Conservation (phyloP, 1,140 invertebrate genomes). For the Eumaeus atala region DNA sequence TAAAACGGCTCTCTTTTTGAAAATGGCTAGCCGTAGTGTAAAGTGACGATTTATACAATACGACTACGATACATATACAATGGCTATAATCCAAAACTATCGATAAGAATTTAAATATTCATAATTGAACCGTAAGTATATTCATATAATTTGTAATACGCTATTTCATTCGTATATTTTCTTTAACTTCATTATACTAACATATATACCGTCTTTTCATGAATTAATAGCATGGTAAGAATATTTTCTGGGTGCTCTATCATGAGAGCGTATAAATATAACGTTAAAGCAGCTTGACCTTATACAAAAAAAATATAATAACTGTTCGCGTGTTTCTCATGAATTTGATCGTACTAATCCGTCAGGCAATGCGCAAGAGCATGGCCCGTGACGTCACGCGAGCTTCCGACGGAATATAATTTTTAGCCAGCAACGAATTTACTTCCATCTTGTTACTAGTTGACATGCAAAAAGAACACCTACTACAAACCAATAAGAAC, state of each 20-base stretch:
- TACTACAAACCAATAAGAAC: slow-evolving; percentile 17
- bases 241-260: slow-evolving; percentile 1
- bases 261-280: background rate
- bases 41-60: no score
- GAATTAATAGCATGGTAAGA: slow-evolving; percentile 1
- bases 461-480: slow-evolving; percentile 24
- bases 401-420: slow-evolving; percentile 60
- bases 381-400: slow-evolving; percentile 59
- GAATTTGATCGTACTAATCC: slow-evolving; percentile 61
- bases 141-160: background rate
- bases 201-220: background rate
- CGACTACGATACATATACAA: no score
- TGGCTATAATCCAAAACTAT: no score
- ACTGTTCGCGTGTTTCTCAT: slow-evolving; percentile 48
- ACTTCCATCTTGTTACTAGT: slow-evolving; percentile 16
- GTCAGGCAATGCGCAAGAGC: slow-evolving; percentile 52
- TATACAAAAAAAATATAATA: slow-evolving; percentile 31
- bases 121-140: no score
- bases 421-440: slow-evolving; percentile 38
- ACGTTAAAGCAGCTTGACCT: slow-evolving; percentile 28
- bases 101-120: no score
- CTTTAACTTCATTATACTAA: slow-evolving; percentile 5
- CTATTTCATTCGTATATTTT: slow-evolving; percentile 3
- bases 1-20: no score
- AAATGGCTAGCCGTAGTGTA: no score